phyloP scores from a whole-genome alignment of 2,888 invertebrate genomes.

The Drosophila mercatorum region DNA sequence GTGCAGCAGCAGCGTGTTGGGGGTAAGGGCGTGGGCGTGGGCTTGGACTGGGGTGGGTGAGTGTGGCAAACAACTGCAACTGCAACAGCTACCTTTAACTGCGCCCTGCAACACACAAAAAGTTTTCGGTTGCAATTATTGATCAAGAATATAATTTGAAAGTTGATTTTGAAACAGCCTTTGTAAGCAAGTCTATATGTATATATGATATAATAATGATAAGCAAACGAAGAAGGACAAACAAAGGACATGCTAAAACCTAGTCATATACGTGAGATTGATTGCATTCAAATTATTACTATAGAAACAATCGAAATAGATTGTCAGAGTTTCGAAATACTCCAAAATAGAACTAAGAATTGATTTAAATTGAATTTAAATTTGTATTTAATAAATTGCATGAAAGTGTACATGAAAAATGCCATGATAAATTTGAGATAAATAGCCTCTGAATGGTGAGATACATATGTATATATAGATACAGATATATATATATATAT shows the following conservation, averaged over 20 bases:
- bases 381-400: constrained; percentile 6
- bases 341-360: neutral
- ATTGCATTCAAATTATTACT: neutral
- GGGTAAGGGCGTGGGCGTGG: neutral
- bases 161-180: neutral
- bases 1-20: constrained; percentile 32
- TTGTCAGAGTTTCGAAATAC: neutral
- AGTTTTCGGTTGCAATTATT: constrained; percentile 2
- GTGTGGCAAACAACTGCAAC: constrained; percentile 21
- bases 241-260: neutral
- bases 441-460: constrained; percentile 50
- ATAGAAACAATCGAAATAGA: neutral
- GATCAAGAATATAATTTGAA: neutral
- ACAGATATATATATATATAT: neutral
- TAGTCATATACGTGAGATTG: neutral
- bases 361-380: neutral
- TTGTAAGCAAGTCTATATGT: neutral
- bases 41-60: neutral
- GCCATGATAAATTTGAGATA: constrained; percentile 25
- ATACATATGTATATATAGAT: neutral
- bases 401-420: constrained; percentile 23
- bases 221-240: neutral
- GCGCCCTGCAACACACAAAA: constrained; percentile 42
- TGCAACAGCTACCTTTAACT: constrained; percentile 19
- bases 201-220: neutral